Conservation (phyloP, 2,797 vertebrate species). For the Falco columbarius region DNA sequence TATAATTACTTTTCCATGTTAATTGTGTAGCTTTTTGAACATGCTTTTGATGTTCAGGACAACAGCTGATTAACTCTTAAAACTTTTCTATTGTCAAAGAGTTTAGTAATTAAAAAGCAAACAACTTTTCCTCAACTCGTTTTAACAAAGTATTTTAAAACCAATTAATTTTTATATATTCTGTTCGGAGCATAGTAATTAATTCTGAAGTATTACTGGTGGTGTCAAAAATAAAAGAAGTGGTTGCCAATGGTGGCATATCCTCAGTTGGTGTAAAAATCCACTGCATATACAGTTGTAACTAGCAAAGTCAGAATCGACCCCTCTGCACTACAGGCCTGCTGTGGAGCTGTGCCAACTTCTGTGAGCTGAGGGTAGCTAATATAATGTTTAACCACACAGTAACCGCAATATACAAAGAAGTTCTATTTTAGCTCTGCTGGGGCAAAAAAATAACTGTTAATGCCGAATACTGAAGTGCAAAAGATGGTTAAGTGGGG, state of each 20-base stretch:
- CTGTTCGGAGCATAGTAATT: neutral
- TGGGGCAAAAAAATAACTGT: neutral
- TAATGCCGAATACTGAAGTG: neutral
- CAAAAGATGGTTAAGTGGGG: neutral
- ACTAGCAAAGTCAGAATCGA: rapidly evolving
- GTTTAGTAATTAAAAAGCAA: neutral
- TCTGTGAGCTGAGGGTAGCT: neutral
- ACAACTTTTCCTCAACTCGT: neutral
- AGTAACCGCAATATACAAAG: conserved; percentile 1
- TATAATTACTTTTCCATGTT: neutral
- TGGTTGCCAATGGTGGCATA: neutral
- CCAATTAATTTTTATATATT: neutral
- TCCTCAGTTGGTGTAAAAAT: neutral
- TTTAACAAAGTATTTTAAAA: neutral
- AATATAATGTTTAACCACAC: conserved; percentile 11
- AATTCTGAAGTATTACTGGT: neutral
- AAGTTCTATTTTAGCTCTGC: conserved; percentile 29
- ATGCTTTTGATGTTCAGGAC: neutral
- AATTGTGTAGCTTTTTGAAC: neutral
- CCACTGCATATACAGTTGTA: neutral
- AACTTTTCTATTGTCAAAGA: neutral
- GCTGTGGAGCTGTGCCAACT: neutral
- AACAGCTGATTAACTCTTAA: neutral
- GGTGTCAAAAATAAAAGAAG: neutral
- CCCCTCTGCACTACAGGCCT: neutral